A percentile compares a stretch with the other conserved stretches of the same genome.
These are phyloP conservation scores for Amazona guildingii DNA, from an alignment of 2,113 vertebrate genomes.

Conservation along the genomic window DNA sequence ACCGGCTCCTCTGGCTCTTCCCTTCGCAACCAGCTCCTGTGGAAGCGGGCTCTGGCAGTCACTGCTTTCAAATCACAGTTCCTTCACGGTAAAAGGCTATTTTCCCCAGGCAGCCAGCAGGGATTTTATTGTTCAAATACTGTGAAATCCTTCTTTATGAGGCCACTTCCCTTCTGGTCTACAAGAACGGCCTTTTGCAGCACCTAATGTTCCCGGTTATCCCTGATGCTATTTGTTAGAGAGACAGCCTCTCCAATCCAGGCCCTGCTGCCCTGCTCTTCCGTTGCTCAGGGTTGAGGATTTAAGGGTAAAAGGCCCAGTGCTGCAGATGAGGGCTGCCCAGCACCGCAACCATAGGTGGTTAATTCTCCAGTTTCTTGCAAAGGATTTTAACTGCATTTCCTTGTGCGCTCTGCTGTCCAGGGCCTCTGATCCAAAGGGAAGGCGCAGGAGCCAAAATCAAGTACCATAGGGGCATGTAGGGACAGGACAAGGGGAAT, in stretches of 20 bases:
- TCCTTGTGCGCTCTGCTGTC: neutral
- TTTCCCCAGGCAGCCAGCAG: neutral
- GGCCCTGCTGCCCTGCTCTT: neutral
- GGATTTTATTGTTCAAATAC: conserved; percentile 47
- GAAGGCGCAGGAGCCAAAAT: neutral
- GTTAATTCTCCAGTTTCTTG: neutral
- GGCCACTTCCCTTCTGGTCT: conserved; percentile 21
- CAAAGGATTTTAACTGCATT: neutral
- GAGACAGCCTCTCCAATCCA: neutral
- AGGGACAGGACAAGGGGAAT: neutral
- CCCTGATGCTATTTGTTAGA: neutral
- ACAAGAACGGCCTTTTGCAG: neutral
- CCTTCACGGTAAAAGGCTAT: neutral
- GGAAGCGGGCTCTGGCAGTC: fast-evolving
- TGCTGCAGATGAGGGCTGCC: neutral
- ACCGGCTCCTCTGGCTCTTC: neutral
- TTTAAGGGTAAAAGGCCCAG: neutral
- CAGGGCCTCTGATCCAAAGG: neutral
- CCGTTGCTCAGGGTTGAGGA: neutral
- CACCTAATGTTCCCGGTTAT: neutral
- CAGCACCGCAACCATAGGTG: neutral
- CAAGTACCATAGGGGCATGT: neutral
- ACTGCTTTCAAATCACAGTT: neutral
- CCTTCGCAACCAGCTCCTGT: neutral
- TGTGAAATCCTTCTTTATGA: conserved; percentile 56